Evolutionary conservation across 1,140 invertebrate species (phyloP), one percentile per base, ranked within the genome.

Genomic region (Solenopsis fugax): DNA sequence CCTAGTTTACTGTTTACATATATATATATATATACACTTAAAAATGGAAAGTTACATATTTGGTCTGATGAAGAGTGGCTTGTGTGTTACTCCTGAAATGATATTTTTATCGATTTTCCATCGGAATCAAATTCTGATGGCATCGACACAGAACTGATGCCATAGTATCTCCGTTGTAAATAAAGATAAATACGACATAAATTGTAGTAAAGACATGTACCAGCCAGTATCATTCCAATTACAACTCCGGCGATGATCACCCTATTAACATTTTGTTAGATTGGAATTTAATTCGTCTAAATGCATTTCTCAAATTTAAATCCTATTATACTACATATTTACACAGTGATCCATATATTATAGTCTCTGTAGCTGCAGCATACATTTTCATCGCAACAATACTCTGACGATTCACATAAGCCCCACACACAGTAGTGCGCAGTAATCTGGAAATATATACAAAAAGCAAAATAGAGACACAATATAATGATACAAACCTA

Each of bases 361-460:
- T 87, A 64, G 12, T 85, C 67, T 34, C 56, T 24, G 24, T 82
- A 73, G 6, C 60, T 41, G 60, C 89, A 90, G 34, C 89, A 90
- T n/a, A 71, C 21, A 76, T 90, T 90, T 13, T 90, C 69, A 13
- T 56, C 89, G n/a, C 86, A 90, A 60, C 89, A 90, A 50, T 76
- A 77, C 7, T 89, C 62, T 21, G 34, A 50, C 21, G 62, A 54
- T 3, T 85, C n/a, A 21, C 88, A 90, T 5, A 69, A 50, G 13
- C 89, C 89, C 88, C 88, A 90, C 41, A 75, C 50, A 21, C 89
- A 90, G 21, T 90, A 88, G 84, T 85, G 56, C 10, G 73, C 37
- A 4, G 48, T 69, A 24, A n/a, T 60, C 89, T 90, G 54, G 56
- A 88, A 88, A 10, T 41, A 34, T 41, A 50, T 48, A 34, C 0